phyloP scores from a whole-genome alignment of 1,140 invertebrate genomes.

The Asobara japonica region DNA sequence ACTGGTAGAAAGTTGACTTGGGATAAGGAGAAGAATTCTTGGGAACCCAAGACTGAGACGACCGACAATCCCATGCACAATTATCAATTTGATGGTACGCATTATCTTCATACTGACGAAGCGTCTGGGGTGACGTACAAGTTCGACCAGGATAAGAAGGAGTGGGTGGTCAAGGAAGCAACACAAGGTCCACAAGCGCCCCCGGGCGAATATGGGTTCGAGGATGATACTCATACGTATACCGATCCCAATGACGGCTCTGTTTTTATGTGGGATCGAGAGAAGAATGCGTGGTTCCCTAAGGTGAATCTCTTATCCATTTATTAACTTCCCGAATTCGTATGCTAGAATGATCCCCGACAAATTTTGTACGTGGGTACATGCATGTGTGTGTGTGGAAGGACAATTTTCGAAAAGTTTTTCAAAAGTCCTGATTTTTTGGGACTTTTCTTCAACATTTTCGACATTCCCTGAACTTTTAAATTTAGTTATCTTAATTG shows the following conservation, averaged over 20 bases:
- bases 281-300: slow-evolving; percentile 94
- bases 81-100: slow-evolving; percentile 68
- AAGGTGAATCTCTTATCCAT: slow-evolving; percentile 70
- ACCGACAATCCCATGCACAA: slow-evolving; percentile 46
- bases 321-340: not conserved
- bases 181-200: slow-evolving; percentile 49
- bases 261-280: slow-evolving; percentile 89
- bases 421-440: no score
- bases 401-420: no score
- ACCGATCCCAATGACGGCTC: slow-evolving; percentile 87
- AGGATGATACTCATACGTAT: slow-evolving; percentile 82
- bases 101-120: slow-evolving; percentile 66
- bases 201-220: slow-evolving; percentile 73
- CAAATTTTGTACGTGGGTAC: no score
- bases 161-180: slow-evolving; percentile 70
- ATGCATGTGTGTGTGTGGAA: no score
- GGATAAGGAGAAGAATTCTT: slow-evolving; percentile 71
- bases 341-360: no score
- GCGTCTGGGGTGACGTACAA: slow-evolving; percentile 61
- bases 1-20: slow-evolving; percentile 76
- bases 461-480: no score
- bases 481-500: no score
- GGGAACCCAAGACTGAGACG: slow-evolving; percentile 53
- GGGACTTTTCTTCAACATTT: no score
- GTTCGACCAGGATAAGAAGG: slow-evolving; percentile 66